Conservation (phyloP, 2,113 vertebrate species). For the Leptodactylus fuscus region DNA sequence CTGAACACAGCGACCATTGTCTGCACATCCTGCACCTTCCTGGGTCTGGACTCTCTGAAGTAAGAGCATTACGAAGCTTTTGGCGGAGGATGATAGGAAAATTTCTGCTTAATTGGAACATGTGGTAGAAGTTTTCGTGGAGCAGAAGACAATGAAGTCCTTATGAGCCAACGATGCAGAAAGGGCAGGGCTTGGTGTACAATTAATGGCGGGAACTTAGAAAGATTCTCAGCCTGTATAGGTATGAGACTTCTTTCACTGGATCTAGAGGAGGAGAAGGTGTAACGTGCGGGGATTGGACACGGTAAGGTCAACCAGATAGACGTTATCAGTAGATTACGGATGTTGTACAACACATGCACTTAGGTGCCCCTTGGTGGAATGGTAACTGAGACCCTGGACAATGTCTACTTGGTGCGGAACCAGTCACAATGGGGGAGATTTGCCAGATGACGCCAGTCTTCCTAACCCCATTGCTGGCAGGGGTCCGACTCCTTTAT, state of each 20-base stretch:
- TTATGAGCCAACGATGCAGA: slow-evolving; percentile 3
- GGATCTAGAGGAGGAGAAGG: too few species aligned
- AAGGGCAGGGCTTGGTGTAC: neutral
- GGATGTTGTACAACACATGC: too few species aligned
- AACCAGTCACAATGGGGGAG: too few species aligned
- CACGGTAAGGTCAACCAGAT: too few species aligned
- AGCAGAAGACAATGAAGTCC: neutral
- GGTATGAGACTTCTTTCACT: neutral
- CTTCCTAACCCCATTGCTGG: too few species aligned
- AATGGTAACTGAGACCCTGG: too few species aligned
- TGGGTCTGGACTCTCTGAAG: neutral
- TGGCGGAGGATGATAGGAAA: slow-evolving; percentile 21
- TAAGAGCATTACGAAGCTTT: neutral
- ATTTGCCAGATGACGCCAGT: too few species aligned
- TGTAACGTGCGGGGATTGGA: too few species aligned
- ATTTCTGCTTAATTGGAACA: neutral
- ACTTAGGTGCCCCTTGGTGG: too few species aligned
- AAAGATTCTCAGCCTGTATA: neutral
- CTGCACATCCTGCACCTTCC: neutral
- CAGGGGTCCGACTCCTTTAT: too few species aligned
- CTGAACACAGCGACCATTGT: slow-evolving; percentile 28
- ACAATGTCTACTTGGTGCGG: too few species aligned
- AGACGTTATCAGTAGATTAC: too few species aligned
- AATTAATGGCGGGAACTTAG: neutral
- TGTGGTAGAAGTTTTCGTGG: neutral